Conservation (phyloP, 2,888 invertebrate species). For the Theretra japonica region DNA sequence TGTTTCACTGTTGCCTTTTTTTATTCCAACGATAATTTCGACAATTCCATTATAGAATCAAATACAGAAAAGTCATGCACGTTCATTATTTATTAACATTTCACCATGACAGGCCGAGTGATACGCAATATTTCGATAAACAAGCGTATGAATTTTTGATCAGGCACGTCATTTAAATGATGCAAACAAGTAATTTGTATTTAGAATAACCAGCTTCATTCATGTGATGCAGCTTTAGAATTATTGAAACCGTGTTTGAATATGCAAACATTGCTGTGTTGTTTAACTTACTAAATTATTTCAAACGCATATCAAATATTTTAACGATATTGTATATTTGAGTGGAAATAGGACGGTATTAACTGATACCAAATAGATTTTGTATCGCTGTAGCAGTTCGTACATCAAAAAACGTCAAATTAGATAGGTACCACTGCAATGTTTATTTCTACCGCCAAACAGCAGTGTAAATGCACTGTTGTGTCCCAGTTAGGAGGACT, state of each 20-base stretch:
- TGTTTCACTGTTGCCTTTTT: no score
- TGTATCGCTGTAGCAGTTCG: no score
- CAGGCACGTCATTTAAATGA: not conserved
- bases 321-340: no score
- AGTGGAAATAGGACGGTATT: no score
- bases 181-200: not conserved
- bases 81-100: not conserved
- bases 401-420: no score
- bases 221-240: not conserved
- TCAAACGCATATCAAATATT: not conserved
- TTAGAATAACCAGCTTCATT: constrained; percentile 8
- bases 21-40: no score
- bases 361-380: no score
- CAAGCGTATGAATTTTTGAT: constrained; percentile 16
- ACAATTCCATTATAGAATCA: no score
- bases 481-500: no score
- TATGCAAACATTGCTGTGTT: not conserved
- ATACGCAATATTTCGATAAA: constrained; percentile 8
- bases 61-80: not conserved
- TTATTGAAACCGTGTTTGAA: constrained; percentile 7
- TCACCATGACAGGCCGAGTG: constrained; percentile 11
- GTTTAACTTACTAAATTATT: not conserved
- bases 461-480: no score
- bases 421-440: no score
- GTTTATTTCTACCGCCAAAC: no score